Conservation (phyloP, 2,888 invertebrate species). For the Nephrotoma guestfalica region DNA sequence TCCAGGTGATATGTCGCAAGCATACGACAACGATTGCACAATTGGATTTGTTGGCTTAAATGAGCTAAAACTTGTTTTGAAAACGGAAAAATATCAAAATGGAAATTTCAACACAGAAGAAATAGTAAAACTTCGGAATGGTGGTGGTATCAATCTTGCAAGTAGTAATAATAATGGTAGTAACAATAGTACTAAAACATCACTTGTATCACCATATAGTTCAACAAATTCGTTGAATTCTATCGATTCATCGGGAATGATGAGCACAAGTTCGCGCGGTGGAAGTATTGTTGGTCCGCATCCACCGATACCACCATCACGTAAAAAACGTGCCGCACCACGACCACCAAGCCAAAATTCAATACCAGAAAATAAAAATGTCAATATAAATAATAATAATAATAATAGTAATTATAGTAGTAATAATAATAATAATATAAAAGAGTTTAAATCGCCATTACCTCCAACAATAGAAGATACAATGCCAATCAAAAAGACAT, state of each 20-base stretch:
- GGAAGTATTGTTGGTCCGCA: conserved; percentile 12
- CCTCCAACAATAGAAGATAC: conserved; percentile 3
- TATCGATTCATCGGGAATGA: conserved; percentile 28
- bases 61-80: conserved; percentile 24
- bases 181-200: conserved; percentile 30
- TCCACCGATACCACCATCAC: conserved; percentile 20
- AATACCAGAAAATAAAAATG: conserved; percentile 22
- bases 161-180: conserved; percentile 28
- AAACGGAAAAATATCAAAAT: conserved; percentile 7
- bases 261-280: conserved; percentile 24
- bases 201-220: conserved; percentile 32
- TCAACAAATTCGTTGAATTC: conserved; percentile 33
- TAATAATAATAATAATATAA: not conserved
- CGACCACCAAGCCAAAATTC: conserved; percentile 29
- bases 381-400: conserved; percentile 8
- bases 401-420: not conserved
- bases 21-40: conserved; percentile 28
- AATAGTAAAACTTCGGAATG: conserved; percentile 26
- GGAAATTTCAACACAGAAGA: conserved; percentile 25
- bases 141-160: conserved; percentile 8
- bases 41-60: conserved; percentile 33
- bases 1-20: conserved; percentile 39
- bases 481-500: conserved; percentile 19
- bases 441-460: conserved; percentile 2
- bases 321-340: conserved; percentile 30